Conservation (phyloP, 2,888 invertebrate species). For the Drosophila testacea region DNA sequence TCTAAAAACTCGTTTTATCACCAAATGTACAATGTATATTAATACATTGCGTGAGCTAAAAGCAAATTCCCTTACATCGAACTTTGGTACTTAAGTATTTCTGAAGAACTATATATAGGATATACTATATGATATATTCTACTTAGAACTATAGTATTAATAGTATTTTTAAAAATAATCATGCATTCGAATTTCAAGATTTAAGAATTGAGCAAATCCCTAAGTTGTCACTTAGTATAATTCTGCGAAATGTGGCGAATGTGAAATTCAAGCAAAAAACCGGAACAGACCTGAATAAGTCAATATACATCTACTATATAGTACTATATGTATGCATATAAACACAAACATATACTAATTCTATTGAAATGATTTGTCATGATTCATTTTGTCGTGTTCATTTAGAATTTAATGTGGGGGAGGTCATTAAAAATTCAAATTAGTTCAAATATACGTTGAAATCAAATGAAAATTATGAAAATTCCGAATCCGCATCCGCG, state of each 20-base stretch:
- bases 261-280: constrained; percentile 11
- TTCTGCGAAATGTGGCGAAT: constrained; percentile 18
- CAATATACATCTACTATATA: constrained; percentile 3
- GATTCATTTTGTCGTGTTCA: constrained; percentile 26
- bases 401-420: constrained; percentile 20
- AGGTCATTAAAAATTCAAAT: constrained; percentile 8
- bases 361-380: constrained; percentile 9
- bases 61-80: background rate
- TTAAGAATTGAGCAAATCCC: background rate
- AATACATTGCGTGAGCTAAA: background rate
- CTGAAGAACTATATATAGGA: too few relatives aligned
- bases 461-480: background rate
- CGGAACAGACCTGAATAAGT: constrained; percentile 29
- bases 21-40: background rate
- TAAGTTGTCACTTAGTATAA: constrained; percentile 1
- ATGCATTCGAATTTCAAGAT: constrained; percentile 4
- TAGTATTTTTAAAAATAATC: constrained; percentile 10
- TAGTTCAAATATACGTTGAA: background rate
- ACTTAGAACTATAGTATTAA: constrained; percentile 6
- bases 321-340: background rate
- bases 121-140: too few relatives aligned
- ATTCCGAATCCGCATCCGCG: too few relatives aligned
- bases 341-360: background rate
- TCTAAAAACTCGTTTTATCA: background rate
- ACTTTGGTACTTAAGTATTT: too few relatives aligned